A percentile compares a stretch with the other conserved stretches of the same genome.
phyloP scores from a whole-genome alignment of 2,113 vertebrate genomes.

The Saccopteryx bilineata region DNA sequence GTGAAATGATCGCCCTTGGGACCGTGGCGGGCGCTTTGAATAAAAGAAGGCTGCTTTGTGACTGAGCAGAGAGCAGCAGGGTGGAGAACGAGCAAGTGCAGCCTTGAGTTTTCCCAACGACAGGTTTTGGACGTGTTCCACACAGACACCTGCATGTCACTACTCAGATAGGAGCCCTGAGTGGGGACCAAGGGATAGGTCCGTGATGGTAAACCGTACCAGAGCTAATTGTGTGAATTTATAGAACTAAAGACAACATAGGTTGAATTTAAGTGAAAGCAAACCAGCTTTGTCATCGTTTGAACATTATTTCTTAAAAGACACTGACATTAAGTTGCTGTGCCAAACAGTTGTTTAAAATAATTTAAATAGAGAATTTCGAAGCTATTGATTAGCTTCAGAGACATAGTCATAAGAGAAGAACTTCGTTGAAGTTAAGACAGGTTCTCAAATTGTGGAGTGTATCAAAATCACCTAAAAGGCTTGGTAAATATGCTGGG shows the following conservation, averaged over 20 bases:
- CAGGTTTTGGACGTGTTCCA: conserved; percentile 91
- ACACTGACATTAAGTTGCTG: conserved; percentile 14
- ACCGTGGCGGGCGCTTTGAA: background rate
- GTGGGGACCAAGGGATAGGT: conserved; percentile 25
- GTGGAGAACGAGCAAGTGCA: background rate
- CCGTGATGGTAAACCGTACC: background rate
- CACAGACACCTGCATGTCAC: conserved; percentile 55
- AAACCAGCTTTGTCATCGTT: conserved; percentile 8
- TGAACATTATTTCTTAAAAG: background rate
- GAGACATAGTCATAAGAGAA: background rate
- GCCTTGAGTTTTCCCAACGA: conserved; percentile 56
- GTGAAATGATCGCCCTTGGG: background rate
- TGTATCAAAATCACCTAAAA: background rate
- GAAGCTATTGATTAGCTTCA: background rate
- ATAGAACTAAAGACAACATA: conserved; percentile 5
- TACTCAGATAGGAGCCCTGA: conserved; percentile 74
- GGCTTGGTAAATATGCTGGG: background rate
- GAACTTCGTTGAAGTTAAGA: background rate
- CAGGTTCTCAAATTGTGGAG: background rate
- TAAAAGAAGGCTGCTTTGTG: background rate
- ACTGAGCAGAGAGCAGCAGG: conserved; percentile 89
- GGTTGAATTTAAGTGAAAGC: conserved; percentile 35
- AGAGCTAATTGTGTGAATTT: background rate
- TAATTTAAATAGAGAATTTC: background rate
- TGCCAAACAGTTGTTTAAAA: conserved; percentile 37